phyloP scores from a whole-genome alignment of 53 echinoderm and acorn worm species.

The Echinometra lucunter region DNA sequence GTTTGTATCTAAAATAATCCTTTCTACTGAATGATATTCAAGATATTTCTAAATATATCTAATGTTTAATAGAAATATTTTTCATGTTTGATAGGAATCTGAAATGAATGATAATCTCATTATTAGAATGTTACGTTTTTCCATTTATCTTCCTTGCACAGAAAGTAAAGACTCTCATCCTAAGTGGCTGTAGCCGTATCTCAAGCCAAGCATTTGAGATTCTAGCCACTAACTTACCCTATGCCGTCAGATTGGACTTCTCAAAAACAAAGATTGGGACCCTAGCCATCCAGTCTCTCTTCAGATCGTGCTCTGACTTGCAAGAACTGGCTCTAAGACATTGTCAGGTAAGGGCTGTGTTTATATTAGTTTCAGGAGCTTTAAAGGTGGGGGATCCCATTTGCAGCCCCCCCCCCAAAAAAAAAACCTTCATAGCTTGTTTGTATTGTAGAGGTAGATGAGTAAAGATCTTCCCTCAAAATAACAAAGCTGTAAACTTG shows the following conservation, averaged over 20 bases:
- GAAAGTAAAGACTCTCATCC: slow-evolving; percentile 66
- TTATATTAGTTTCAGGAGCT: too few relatives aligned
- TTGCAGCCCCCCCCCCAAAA: too few relatives aligned
- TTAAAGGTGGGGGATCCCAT: too few relatives aligned
- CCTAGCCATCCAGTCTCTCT: slow-evolving; percentile 66
- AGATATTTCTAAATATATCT: too few relatives aligned
- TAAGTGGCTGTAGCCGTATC: slow-evolving; percentile 46
- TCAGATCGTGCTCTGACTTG: slow-evolving; percentile 60
- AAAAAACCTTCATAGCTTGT: too few relatives aligned
- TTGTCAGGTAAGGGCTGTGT: slow-evolving; percentile 70
- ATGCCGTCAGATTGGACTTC: slow-evolving; percentile 49
- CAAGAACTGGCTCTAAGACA: slow-evolving; percentile 65
- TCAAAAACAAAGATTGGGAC: slow-evolving; percentile 73
- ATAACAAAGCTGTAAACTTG: too few relatives aligned
- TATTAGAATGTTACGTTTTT: background rate
- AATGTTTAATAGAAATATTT: too few relatives aligned
- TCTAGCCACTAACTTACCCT: slow-evolving; percentile 51
- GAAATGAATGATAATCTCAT: background rate
- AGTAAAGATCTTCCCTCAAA: too few relatives aligned
- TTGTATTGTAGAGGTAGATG: too few relatives aligned
- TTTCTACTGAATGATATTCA: too few relatives aligned
- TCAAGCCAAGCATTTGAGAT: slow-evolving; percentile 38
- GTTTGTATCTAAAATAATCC: too few relatives aligned
- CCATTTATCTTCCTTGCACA: background rate
- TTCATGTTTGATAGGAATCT: background rate